These are phyloP conservation scores for Saccopteryx leptura DNA, from an alignment of 2,113 vertebrate genomes.

Conservation along the genomic window DNA sequence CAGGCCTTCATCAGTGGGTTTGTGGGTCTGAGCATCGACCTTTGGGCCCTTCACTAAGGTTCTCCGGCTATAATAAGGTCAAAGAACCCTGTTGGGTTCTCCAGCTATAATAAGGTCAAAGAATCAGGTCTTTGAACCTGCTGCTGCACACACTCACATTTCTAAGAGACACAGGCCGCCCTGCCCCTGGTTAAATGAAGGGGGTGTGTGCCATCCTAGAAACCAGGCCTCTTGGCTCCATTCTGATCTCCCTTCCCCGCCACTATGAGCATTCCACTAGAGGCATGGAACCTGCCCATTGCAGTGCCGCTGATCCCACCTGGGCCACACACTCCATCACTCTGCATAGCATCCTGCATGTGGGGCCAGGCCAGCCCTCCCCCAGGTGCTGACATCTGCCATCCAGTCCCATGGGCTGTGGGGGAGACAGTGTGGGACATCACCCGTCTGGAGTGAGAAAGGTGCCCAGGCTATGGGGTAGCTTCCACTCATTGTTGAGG, in stretches of 20 bases:
- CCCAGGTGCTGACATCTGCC: neutral
- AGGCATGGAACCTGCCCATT: neutral
- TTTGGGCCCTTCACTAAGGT: no score
- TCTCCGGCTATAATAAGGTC: neutral
- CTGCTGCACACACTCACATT: rapidly evolving
- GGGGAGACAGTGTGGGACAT: neutral
- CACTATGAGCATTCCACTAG: rapidly evolving
- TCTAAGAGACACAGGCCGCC: neutral
- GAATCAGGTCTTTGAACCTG: neutral
- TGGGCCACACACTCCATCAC: neutral
- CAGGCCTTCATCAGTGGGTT: neutral
- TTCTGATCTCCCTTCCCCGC: neutral
- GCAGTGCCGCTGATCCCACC: neutral
- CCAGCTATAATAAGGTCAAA: neutral
- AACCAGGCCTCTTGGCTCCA: neutral
- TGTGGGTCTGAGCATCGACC: neutral
- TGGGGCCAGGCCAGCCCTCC: neutral
- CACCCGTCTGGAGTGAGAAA: neutral
- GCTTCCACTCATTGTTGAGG: neutral
- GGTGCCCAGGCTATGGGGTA: neutral
- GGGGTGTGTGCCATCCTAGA: neutral
- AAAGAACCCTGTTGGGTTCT: neutral
- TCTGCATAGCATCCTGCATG: neutral
- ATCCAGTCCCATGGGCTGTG: neutral
- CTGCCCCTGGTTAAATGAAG: rapidly evolving